phyloP scores from a whole-genome alignment of 2,797 vertebrate species.

The Sebastes flavidus region DNA sequence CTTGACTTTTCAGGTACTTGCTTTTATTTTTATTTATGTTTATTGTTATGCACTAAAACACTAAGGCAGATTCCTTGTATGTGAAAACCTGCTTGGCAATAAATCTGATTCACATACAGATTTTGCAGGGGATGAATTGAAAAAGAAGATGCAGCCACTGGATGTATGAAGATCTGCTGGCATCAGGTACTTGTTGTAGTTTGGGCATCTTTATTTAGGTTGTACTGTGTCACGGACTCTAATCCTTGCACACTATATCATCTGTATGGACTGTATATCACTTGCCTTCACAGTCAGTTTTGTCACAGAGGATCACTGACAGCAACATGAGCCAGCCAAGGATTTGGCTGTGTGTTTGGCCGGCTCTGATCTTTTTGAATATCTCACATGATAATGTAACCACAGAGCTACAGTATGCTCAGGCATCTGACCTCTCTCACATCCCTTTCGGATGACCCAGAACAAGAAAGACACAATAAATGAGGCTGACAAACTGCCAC shows the following conservation, averaged over 20 bases:
- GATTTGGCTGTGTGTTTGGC: conserved; percentile 23
- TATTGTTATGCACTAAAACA: not conserved
- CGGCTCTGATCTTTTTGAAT: conserved; percentile 15
- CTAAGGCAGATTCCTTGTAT: not conserved
- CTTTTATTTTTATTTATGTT: not conserved
- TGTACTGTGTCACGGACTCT: not conserved
- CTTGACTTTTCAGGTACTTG: not conserved
- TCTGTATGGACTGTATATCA: not conserved
- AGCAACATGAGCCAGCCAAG: conserved; percentile 21
- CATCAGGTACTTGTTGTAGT: not conserved
- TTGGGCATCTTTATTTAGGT: no score
- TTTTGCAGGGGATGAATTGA: not conserved
- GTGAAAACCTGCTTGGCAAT: no score
- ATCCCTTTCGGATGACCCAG: conserved; percentile 2
- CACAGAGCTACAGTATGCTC: conserved; percentile 17
- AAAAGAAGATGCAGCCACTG: not conserved
- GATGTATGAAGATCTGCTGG: not conserved
- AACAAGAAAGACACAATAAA: conserved; percentile 13
- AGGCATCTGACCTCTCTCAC: conserved; percentile 7
- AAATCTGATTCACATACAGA: no score
- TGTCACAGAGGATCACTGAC: not conserved
- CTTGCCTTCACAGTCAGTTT: not conserved
- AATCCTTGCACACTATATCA: not conserved
- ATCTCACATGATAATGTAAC: conserved; percentile 29
- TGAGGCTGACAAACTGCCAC: not conserved